Evolutionary conservation across 2,888 invertebrate genomes (phyloP), one percentile per base, ranked within the genome.

Genomic region (Phaonia tiefii): DNA sequence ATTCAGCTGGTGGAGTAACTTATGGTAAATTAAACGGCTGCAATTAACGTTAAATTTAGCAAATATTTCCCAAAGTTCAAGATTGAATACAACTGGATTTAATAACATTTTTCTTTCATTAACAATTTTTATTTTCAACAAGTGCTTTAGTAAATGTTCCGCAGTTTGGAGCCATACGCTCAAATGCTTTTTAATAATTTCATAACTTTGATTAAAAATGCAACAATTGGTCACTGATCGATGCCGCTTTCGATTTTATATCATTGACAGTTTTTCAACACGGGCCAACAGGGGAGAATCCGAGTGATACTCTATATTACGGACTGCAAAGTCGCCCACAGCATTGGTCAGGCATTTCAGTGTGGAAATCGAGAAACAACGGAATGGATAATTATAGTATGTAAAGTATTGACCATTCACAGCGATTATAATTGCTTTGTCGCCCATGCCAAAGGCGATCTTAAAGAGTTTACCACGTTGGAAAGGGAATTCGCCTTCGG

Each of bases 371-470:
- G 89, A 86, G 79, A 90, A 90, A 0, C 86, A 85, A 15, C 86
- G 88, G 11, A 88, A 83, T 0, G 91, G 91, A 78, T 88, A 91
- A 70, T 90, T 90, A 75, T 89, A 90, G 56, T 91, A 91, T 17
- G 90, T 91, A 39, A 89, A 91, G 65, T 89, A 90, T 84, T 88
- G 89, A 0, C 91, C 90, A 85, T 90, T 90, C 20, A 90, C 89
- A 11, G 90, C 91, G 37, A 90, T 88, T 1, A 90, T 84, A 54
- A 90, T 89, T 10, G 91, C 88, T 22, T 89, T 88, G 82, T 90
- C 90, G 7, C 90, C 89, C 42, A 89, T 85, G 7, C 90, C 90
- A 44, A 90, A 90, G 1, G 90, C 90, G 39, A 90, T 89, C 83
- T 89, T 90, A 39, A 90, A 90, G 3, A 89, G 84, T 66, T 89